phyloP scores from a whole-genome alignment of 2,797 vertebrate genomes.

The Characodon lateralis region DNA sequence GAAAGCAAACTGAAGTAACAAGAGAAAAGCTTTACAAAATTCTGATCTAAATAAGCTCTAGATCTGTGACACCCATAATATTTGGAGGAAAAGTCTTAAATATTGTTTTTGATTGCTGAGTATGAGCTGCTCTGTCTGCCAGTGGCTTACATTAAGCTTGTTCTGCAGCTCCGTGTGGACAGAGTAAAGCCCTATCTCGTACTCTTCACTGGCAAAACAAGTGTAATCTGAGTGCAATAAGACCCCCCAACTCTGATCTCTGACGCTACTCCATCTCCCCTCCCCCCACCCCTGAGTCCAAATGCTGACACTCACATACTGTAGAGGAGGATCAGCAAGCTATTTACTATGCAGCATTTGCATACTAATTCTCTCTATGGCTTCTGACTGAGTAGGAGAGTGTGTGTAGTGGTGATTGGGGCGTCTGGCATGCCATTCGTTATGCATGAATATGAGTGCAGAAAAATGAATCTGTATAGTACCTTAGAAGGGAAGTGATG shows the following conservation, averaged over 20 bases:
- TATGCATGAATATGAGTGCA: constrained; percentile 49
- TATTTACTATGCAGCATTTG: constrained; percentile 57
- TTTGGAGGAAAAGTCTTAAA: constrained; percentile 19
- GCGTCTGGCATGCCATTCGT: constrained; percentile 33
- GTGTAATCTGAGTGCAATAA: constrained; percentile 59
- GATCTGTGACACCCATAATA: background rate
- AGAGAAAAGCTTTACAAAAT: background rate
- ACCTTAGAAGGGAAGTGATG: constrained; percentile 16
- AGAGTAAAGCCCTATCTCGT: constrained; percentile 42
- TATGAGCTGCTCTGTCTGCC: constrained; percentile 37
- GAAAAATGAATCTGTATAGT: constrained; percentile 37
- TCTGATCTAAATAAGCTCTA: constrained; percentile 32
- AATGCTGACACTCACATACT: constrained; percentile 19
- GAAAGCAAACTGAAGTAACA: constrained; percentile 1
- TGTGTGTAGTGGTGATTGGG: constrained; percentile 36
- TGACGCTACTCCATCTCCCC: background rate
- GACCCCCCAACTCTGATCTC: constrained; percentile 17
- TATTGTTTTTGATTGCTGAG: constrained; percentile 31
- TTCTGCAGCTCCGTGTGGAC: constrained; percentile 48
- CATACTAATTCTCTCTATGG: constrained; percentile 41
- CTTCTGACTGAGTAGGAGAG: constrained; percentile 35
- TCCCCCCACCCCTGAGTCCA: constrained; percentile 8
- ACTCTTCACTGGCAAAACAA: constrained; percentile 60
- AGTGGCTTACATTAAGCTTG: constrained; percentile 57
- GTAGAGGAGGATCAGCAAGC: constrained; percentile 43